Conservation (phyloP, 2,888 invertebrate species). For the Hirtodrosophila cameraria region DNA sequence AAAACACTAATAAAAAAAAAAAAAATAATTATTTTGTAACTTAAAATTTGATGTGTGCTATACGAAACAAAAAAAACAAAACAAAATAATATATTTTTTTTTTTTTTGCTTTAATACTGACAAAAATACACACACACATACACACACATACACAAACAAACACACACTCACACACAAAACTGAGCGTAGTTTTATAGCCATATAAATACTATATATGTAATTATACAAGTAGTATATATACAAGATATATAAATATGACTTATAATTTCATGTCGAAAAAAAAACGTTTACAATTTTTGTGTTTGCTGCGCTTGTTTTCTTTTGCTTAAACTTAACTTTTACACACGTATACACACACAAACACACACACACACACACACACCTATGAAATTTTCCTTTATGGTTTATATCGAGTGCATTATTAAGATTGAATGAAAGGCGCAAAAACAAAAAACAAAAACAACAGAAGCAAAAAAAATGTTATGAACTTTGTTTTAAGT, state of each 20-base stretch:
- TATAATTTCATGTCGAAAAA: slow-evolving; percentile 40
- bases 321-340: slow-evolving; percentile 39
- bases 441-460: slow-evolving; percentile 31
- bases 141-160: slow-evolving; percentile 30
- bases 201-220: slow-evolving; percentile 51
- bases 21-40: slow-evolving; percentile 23
- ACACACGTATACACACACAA: slow-evolving; percentile 23
- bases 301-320: slow-evolving; percentile 56
- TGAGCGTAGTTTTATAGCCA: slow-evolving; percentile 66
- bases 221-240: slow-evolving; percentile 8
- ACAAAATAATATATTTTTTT: slow-evolving; percentile 4
- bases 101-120: slow-evolving; percentile 39
- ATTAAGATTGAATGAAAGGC: slow-evolving; percentile 52
- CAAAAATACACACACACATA: slow-evolving; percentile 36
- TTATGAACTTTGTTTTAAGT: slow-evolving; percentile 78
- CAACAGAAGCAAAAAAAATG: slow-evolving; percentile 57
- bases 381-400: slow-evolving; percentile 15
- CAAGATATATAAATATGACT: slow-evolving; percentile 23
- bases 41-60: slow-evolving; percentile 57
- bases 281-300: slow-evolving; percentile 24
- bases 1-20: slow-evolving; percentile 14
- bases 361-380: slow-evolving; percentile 11
- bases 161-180: slow-evolving; percentile 31
- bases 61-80: slow-evolving; percentile 12
- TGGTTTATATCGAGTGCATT: slow-evolving; percentile 55